Conservation (phyloP, 2,797 vertebrate genomes). For the Fundulus diaphanus region DNA sequence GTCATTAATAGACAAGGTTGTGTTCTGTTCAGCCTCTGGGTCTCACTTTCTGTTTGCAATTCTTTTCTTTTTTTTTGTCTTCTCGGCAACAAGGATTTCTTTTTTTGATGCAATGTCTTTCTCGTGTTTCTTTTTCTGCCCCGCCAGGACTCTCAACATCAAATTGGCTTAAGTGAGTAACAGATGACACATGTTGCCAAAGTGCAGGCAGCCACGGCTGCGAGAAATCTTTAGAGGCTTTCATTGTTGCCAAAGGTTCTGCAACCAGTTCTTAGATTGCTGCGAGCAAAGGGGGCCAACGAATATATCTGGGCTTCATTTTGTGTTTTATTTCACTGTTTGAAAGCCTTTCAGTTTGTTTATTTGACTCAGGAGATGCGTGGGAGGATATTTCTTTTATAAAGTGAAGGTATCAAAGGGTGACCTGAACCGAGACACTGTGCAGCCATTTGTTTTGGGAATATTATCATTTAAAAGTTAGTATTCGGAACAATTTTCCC, state of each 20-base stretch:
- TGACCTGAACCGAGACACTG: neutral
- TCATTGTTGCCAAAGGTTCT: slow-evolving; percentile 2
- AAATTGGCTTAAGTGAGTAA: slow-evolving; percentile 17
- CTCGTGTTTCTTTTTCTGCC: slow-evolving; percentile 12
- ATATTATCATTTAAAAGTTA: neutral
- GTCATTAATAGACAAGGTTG: slow-evolving; percentile 50
- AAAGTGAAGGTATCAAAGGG: neutral
- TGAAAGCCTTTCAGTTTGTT: slow-evolving; percentile 4
- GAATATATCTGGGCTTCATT: slow-evolving; percentile 3
- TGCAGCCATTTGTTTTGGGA: neutral
- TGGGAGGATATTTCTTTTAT: neutral
- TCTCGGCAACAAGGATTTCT: slow-evolving; percentile 7
- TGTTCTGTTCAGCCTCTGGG: slow-evolving; percentile 39
- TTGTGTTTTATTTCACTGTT: slow-evolving; percentile 1
- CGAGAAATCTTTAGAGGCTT: slow-evolving; percentile 7
- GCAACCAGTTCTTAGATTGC: slow-evolving; percentile 4
- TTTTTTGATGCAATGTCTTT: slow-evolving; percentile 22
- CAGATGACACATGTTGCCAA: slow-evolving; percentile 15
- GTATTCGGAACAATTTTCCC: too few species aligned
- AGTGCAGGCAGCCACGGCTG: slow-evolving; percentile 5
- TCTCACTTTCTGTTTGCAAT: slow-evolving; percentile 37
- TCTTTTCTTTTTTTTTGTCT: slow-evolving; percentile 15
- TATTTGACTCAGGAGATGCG: neutral
- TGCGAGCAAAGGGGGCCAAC: neutral
- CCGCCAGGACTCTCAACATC: slow-evolving; percentile 15